Evolutionary conservation across 2,888 invertebrate genomes (phyloP).

Genomic region (Anaspis maculata): DNA sequence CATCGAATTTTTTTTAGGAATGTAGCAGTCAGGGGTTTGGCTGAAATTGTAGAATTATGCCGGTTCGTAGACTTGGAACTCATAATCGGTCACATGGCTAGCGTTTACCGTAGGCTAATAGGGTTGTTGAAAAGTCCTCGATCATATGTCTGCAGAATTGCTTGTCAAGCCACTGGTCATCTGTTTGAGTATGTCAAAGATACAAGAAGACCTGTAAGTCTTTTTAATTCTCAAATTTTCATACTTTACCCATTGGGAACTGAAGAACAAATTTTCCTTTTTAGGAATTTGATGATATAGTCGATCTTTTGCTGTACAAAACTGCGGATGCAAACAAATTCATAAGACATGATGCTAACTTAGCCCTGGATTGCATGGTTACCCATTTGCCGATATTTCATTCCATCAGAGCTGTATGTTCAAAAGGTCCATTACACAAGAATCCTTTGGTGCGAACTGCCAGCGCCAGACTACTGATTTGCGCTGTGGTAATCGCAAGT

Average conservation of each 20-base stretch:
- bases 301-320: slow-evolving; percentile 55
- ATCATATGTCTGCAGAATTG: slow-evolving; percentile 39
- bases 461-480: slow-evolving; percentile 55
- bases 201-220: slow-evolving; percentile 40
- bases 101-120: slow-evolving; percentile 37
- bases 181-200: slow-evolving; percentile 40
- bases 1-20: no score
- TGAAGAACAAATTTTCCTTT: slow-evolving; percentile 9
- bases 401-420: slow-evolving; percentile 46
- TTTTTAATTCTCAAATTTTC: slow-evolving; percentile 3
- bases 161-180: slow-evolving; percentile 40
- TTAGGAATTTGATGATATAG: slow-evolving; percentile 65
- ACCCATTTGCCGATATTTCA: slow-evolving; percentile 55
- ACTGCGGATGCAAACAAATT: slow-evolving; percentile 66
- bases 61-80: slow-evolving; percentile 25
- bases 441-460: slow-evolving; percentile 60
- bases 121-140: slow-evolving; percentile 39
- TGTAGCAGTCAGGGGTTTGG: slow-evolving; percentile 33
- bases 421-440: slow-evolving; percentile 48
- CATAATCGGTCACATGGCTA: slow-evolving; percentile 35
- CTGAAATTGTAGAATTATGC: slow-evolving; percentile 36
- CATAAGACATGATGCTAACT: slow-evolving; percentile 66
- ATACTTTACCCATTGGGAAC: background rate
- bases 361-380: slow-evolving; percentile 60
- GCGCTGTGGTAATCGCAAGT: slow-evolving; percentile 55